These are phyloP conservation scores for Phataginus tetradactyla DNA, from an alignment of 2,797 vertebrate species.

Conservation along the genomic window DNA sequence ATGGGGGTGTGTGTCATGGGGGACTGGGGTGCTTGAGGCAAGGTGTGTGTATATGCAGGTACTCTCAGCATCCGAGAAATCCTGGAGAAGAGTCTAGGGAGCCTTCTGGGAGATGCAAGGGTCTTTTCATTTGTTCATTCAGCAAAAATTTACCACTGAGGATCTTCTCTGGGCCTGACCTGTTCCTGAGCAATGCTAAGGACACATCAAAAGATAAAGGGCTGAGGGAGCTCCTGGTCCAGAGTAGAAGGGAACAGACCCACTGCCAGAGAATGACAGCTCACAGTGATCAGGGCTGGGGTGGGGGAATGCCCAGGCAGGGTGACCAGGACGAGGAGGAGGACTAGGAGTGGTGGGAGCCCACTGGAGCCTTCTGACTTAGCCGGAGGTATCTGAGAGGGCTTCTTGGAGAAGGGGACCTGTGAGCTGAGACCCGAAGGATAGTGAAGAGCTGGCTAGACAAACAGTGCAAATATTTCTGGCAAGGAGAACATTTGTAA, in stretches of 20 bases:
- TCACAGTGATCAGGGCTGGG: neutral
- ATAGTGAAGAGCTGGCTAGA: neutral
- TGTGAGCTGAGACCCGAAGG: conserved; percentile 15
- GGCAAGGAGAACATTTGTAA: neutral
- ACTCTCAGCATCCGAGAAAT: conserved; percentile 49
- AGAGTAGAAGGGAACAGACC: neutral
- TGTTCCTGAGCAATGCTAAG: neutral
- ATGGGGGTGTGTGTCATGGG: conserved; percentile 65
- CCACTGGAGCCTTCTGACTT: neutral
- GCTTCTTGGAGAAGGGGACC: neutral
- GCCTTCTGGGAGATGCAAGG: neutral
- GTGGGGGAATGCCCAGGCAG: neutral
- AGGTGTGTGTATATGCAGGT: neutral
- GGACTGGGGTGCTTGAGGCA: conserved; percentile 28
- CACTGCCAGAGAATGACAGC: neutral
- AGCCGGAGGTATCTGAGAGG: neutral
- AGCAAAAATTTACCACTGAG: neutral
- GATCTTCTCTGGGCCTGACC: neutral
- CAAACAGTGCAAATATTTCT: neutral
- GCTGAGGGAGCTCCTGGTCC: neutral
- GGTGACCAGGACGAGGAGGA: neutral
- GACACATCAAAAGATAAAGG: neutral
- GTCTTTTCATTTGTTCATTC: neutral
- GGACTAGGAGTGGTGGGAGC: neutral
- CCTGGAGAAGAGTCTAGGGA: conserved; percentile 29